phyloP scores from a whole-genome alignment of 2,113 vertebrate species.

The Apaloderma vittatum region DNA sequence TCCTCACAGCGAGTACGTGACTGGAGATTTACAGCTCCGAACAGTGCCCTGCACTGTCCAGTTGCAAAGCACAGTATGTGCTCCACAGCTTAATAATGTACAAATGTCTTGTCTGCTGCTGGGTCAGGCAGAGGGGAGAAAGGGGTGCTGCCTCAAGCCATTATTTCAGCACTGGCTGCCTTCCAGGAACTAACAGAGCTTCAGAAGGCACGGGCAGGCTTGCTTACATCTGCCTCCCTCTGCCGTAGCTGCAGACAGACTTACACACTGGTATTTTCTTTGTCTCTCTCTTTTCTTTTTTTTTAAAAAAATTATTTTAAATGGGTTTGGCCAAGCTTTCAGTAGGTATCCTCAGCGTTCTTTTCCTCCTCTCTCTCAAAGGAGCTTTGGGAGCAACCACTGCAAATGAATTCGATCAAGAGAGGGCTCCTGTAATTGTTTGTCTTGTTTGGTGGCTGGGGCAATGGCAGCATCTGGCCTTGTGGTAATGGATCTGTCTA shows the following conservation, averaged over 20 bases:
- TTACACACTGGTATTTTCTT: background rate
- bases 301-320: background rate
- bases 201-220: background rate
- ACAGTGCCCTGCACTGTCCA: background rate
- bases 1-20: background rate
- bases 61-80: background rate
- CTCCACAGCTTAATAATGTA: background rate
- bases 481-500: background rate
- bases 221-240: slow-evolving; percentile 62
- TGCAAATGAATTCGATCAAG: background rate
- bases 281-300: accelerated
- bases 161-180: slow-evolving; percentile 52
- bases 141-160: background rate
- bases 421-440: background rate
- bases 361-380: background rate
- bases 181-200: slow-evolving; percentile 42
- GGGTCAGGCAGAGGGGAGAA: slow-evolving; percentile 25
- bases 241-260: background rate
- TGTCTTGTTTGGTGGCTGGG: background rate
- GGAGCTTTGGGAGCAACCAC: background rate
- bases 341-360: background rate
- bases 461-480: background rate
- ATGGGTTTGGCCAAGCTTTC: background rate
- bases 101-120: background rate
- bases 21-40: background rate